phyloP scores from a whole-genome alignment of 2,888 invertebrate species.

The Drosophila ezoana region DNA sequence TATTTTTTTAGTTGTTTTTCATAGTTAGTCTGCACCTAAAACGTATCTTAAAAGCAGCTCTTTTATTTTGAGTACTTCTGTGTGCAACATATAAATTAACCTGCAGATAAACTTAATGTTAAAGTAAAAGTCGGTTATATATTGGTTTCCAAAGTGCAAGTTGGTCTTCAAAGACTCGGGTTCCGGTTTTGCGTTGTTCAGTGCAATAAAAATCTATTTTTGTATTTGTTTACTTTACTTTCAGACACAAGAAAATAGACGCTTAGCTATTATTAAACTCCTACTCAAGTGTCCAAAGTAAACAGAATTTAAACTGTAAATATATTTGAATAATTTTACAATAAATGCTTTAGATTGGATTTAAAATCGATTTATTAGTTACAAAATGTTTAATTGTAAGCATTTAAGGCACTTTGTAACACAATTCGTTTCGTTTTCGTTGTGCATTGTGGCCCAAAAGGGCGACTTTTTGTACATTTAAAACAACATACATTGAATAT shows the following conservation, averaged over 20 bases:
- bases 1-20: background rate
- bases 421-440: constrained; percentile 47
- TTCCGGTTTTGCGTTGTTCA: background rate
- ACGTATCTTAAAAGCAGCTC: background rate
- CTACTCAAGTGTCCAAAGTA: background rate
- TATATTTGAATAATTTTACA: background rate
- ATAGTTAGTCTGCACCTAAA: background rate
- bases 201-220: background rate
- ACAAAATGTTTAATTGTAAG: constrained; percentile 64
- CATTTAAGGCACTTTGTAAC: constrained; percentile 56
- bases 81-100: background rate
- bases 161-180: background rate
- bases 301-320: background rate
- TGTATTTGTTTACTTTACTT: constrained; percentile 30
- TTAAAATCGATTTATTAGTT: constrained; percentile 69
- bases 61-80: background rate
- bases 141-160: no score
- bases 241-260: constrained; percentile 27
- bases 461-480: constrained; percentile 54
- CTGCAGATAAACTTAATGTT: no score
- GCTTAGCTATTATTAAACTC: constrained; percentile 16
- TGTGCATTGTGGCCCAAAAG: constrained; percentile 43
- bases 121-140: no score
- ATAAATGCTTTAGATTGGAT: constrained; percentile 26
- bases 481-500: constrained; percentile 53